Conservation (phyloP, 2,888 invertebrate genomes). For the Theodoxus fluviatilis region DNA sequence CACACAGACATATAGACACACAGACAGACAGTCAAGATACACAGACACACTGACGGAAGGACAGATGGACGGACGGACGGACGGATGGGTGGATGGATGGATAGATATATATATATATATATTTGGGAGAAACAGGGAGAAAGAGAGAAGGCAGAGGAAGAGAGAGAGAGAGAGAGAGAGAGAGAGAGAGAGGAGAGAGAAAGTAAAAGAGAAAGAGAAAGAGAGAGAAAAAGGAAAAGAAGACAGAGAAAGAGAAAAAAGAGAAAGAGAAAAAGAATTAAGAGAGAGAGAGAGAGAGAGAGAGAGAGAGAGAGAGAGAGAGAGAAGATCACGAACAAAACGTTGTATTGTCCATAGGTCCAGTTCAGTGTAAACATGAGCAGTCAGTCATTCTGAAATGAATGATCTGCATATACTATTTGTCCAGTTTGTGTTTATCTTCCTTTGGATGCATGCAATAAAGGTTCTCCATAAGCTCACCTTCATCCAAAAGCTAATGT, state of each 20-base stretch:
- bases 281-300: slow-evolving; percentile 25
- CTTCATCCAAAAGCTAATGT: too few relatives aligned
- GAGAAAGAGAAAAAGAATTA: slow-evolving; percentile 15
- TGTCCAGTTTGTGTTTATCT: too few relatives aligned
- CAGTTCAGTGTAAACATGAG: too few relatives aligned
- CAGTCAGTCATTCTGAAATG: too few relatives aligned
- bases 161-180: slow-evolving; percentile 24
- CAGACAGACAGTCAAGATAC: slow-evolving; percentile 18
- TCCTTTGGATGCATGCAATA: too few relatives aligned
- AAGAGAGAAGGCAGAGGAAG: neutral
- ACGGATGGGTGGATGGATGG: slow-evolving; percentile 9
- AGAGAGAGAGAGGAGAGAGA: slow-evolving; percentile 19
- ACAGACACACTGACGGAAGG: neutral
- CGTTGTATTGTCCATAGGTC: too few relatives aligned
- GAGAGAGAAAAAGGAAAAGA: neutral
- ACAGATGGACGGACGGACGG: neutral
- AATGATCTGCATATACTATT: too few relatives aligned
- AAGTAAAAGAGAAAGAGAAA: slow-evolving; percentile 9
- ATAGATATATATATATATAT: neutral
- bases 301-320: slow-evolving; percentile 25
- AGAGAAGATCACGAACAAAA: too few relatives aligned
- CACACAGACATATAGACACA: slow-evolving; percentile 27
- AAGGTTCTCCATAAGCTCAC: too few relatives aligned
- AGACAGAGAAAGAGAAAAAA: slow-evolving; percentile 17
- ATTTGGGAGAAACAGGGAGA: neutral